Evolutionary conservation across 2,113 vertebrate genomes (phyloP).

Genomic region (Pseudonaja textilis): DNA sequence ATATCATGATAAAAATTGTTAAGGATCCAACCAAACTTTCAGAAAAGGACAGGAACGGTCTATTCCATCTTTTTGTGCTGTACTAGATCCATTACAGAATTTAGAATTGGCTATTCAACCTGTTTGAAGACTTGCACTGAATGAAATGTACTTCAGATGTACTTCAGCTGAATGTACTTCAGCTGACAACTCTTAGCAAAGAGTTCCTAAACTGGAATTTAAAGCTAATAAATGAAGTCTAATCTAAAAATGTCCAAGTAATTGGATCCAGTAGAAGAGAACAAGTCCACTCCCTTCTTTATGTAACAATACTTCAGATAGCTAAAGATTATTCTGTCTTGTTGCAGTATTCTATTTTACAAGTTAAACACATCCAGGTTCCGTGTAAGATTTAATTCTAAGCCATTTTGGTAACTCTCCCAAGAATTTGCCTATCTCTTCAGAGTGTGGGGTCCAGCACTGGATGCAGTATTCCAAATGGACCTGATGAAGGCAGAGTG

Average conservation of each 20-base stretch:
- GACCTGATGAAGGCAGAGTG: background rate
- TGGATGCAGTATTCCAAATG: background rate
- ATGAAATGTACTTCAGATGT: background rate
- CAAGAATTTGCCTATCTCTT: background rate
- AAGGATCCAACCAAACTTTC: background rate
- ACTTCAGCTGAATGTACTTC: background rate
- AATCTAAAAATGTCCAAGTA: background rate
- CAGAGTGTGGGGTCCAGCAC: background rate
- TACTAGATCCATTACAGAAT: background rate
- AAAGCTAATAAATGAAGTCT: background rate
- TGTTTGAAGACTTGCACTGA: background rate
- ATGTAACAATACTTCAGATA: background rate
- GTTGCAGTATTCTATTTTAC: background rate
- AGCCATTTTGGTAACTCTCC: background rate
- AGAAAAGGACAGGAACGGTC: background rate
- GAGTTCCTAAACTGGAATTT: background rate
- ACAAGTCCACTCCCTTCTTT: background rate
- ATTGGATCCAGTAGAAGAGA: background rate
- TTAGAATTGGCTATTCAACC: background rate
- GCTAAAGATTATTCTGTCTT: background rate
- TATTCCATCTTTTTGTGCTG: background rate
- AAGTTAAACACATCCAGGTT: background rate
- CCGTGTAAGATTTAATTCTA: background rate
- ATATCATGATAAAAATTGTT: background rate
- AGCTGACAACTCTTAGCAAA: background rate